Percentiles rank a stretch among this genome's conserved stretches.
Conservation (phyloP, 2,113 vertebrate species). For the Engraulis encrasicolus region DNA sequence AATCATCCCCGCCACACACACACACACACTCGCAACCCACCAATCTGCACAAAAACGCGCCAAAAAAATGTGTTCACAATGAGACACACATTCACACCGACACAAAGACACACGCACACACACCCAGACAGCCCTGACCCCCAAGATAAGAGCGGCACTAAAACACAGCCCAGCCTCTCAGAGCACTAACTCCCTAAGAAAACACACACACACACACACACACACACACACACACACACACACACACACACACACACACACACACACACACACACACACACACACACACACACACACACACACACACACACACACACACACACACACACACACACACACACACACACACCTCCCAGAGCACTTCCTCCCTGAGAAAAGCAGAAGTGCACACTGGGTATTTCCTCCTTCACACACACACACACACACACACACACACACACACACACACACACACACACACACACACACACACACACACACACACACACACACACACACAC, state of each 20-base stretch:
- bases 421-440: not conserved
- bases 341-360: too few relatives aligned
- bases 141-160: too few relatives aligned
- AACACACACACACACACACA: too few relatives aligned
- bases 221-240: not conserved
- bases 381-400: too few relatives aligned
- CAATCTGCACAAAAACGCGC: not conserved
- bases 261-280: not conserved
- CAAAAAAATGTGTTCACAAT: too few relatives aligned
- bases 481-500: not conserved
- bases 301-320: not conserved
- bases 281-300: not conserved
- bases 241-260: constrained; percentile 1
- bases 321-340: not conserved
- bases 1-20: not conserved
- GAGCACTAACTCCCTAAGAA: too few relatives aligned
- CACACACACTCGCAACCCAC: not conserved
- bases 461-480: not conserved
- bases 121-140: too few relatives aligned
- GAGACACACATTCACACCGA: not conserved
- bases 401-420: not conserved
- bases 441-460: not conserved
- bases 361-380: too few relatives aligned
- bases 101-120: not conserved
- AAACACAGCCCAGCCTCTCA: too few relatives aligned